Percentiles rank a stretch among this genome's conserved stretches.
Conservation (phyloP, 2,797 vertebrate genomes). For the Chloroceryle inda region DNA sequence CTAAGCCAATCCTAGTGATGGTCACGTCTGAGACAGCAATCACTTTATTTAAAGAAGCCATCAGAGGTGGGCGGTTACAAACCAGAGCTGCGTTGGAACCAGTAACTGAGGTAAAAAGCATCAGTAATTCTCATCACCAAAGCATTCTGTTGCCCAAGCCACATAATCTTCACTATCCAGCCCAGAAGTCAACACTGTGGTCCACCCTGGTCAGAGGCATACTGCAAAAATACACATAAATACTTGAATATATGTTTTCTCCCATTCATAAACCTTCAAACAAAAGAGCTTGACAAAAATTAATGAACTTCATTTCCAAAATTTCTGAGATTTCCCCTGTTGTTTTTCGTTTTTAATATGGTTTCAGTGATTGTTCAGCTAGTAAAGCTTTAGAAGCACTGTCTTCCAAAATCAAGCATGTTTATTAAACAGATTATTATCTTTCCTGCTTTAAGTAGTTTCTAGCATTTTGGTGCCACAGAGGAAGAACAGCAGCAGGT, state of each 20-base stretch:
- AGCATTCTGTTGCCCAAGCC: neutral
- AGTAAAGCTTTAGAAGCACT: slow-evolving; percentile 8
- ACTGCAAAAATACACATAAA: neutral
- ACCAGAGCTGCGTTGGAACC: neutral
- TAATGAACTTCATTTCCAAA: neutral
- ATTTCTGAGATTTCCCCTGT: neutral
- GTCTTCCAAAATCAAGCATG: slow-evolving; percentile 32
- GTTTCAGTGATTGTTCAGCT: neutral
- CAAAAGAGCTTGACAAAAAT: neutral
- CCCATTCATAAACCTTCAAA: neutral
- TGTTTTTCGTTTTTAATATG: neutral
- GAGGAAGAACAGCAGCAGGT: slow-evolving; percentile 59
- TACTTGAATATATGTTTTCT: neutral
- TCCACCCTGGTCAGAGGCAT: neutral
- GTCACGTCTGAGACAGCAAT: neutral
- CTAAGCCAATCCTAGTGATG: neutral
- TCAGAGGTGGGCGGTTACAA: neutral
- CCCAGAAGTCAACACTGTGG: neutral
- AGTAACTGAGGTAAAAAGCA: neutral
- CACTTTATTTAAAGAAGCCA: neutral
- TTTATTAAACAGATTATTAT: slow-evolving; percentile 64
- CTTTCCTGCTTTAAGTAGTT: slow-evolving; percentile 55
- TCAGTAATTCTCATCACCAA: neutral
- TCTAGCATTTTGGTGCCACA: slow-evolving; percentile 46
- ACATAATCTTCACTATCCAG: neutral